A percentile compares a stretch with the other conserved stretches of the same genome.
These are phyloP conservation scores for Nasonia longicornis DNA, from an alignment of 1,140 invertebrate species.

Conservation along the genomic window DNA sequence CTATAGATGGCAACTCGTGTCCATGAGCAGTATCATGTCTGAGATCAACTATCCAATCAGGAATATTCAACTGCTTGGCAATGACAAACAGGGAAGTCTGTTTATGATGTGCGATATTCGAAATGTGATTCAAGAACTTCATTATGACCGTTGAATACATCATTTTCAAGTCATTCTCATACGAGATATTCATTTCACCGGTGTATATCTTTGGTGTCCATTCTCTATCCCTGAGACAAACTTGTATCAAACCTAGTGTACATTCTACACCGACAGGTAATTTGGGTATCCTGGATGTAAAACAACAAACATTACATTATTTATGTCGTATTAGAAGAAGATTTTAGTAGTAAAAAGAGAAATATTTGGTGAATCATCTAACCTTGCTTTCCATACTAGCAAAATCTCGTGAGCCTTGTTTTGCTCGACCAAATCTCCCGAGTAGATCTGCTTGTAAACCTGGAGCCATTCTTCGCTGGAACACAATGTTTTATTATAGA, in stretches of 20 bases:
- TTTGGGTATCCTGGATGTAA: conserved; percentile 69
- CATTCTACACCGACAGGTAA: conserved; percentile 78
- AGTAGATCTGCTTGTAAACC: conserved; percentile 72
- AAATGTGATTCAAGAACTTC: conserved; percentile 75
- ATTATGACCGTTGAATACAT: conserved; percentile 75
- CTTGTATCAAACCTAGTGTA: conserved; percentile 75
- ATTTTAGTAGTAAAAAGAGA: neutral
- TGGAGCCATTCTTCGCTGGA: conserved; percentile 72
- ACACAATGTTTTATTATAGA: conserved; percentile 42
- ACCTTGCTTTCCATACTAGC: conserved; percentile 74
- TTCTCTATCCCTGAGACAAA: conserved; percentile 66
- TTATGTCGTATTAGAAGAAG: neutral
- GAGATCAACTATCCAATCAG: conserved; percentile 77
- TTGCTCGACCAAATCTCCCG: conserved; percentile 61
- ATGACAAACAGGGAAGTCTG: conserved; percentile 71
- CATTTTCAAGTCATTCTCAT: conserved; percentile 69
- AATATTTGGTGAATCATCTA: neutral
- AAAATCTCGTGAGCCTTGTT: conserved; percentile 69
- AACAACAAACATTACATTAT: neutral
- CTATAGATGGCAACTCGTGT: conserved; percentile 71
- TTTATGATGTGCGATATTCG: conserved; percentile 69
- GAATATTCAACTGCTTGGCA: conserved; percentile 72
- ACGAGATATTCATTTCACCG: conserved; percentile 55
- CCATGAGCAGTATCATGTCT: conserved; percentile 77
- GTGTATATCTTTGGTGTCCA: conserved; percentile 57